phyloP scores from a whole-genome alignment of 2,113 vertebrate genomes.

The Corythornis cristatus region DNA sequence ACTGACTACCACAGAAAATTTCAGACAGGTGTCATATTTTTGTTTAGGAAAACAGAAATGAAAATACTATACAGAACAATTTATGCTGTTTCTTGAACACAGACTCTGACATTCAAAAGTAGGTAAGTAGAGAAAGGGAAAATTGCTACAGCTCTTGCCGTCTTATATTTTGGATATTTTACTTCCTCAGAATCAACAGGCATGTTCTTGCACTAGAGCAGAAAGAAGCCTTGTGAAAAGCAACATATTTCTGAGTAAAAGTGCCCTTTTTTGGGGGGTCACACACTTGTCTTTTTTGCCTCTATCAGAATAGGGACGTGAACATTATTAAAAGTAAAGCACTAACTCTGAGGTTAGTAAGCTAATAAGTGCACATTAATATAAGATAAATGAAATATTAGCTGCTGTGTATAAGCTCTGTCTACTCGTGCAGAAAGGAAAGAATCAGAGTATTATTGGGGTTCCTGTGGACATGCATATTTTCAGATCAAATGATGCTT shows the following conservation, averaged over 20 bases:
- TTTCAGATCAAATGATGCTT: background rate
- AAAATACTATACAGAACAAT: background rate
- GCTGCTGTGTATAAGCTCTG: background rate
- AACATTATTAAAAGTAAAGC: background rate
- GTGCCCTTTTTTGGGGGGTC: background rate
- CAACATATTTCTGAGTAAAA: background rate
- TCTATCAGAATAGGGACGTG: background rate
- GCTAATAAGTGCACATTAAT: background rate
- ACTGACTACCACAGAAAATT: background rate
- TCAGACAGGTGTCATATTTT: conserved; percentile 19
- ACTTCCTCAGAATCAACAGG: background rate
- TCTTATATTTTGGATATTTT: background rate
- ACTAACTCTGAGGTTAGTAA: background rate
- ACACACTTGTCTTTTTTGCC: background rate
- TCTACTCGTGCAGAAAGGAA: background rate
- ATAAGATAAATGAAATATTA: background rate
- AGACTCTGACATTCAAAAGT: conserved; percentile 4
- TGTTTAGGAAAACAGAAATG: conserved; percentile 18
- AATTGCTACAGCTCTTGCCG: background rate
- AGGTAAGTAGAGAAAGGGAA: background rate
- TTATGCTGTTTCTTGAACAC: background rate
- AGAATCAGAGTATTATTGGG: background rate
- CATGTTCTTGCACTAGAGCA: background rate
- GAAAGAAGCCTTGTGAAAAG: background rate
- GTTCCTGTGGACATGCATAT: background rate